Base-by-base conservation (phyloP, 2,797 vertebrate species). In the Distichodus sexfasciatus region DNA sequence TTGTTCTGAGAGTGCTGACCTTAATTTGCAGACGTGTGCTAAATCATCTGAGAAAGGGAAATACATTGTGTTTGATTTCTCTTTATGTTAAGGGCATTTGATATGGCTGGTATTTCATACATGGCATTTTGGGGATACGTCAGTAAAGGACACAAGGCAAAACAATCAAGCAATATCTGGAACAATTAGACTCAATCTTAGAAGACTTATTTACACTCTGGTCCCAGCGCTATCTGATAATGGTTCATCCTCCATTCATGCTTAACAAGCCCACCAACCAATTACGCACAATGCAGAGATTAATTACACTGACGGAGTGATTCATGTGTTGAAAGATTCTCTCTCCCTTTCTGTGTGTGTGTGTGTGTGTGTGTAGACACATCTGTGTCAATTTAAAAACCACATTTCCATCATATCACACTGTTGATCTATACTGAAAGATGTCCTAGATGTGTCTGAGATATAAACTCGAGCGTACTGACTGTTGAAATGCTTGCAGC, bases 241-340 rank as follows among this genome's bases (percentile, higher is more conserved):
- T 66, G 43, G 31, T 21, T 55, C 66, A 55, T 36, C 29, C 66
- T 70, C 67, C 53, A 66, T 75, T 75, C 66, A 47, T 75, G 61
- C 50, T 53, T 75, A 72, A 75, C 59, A 58, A 72, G 58, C 53
- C 69, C 31, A 33, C 26, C 61, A 70, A 50, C 61, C 62, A 67
- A 76, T 75, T 67, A 63, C 43, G 33, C 66, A 50, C 35, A 33
- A 41, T 55, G 55, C 53, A 58, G 40, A 66, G 69, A 78, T 78
- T 66, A 78, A 78, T 76, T 75, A 73, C 71, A 63, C 31, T 40
- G 54, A 48, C 44, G 53, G 40, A 72, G 48, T 73, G 64, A 78
- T 66, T 75, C 38, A 72, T 43, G 28, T 69, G 47, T 78, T 78
- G 44, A 54, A 55, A 69, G 69, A n/a, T n/a, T n/a, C n/a, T 19